Base-by-base conservation (phyloP, 23 tunicate genomes). In the Ascidia mentula region DNA sequence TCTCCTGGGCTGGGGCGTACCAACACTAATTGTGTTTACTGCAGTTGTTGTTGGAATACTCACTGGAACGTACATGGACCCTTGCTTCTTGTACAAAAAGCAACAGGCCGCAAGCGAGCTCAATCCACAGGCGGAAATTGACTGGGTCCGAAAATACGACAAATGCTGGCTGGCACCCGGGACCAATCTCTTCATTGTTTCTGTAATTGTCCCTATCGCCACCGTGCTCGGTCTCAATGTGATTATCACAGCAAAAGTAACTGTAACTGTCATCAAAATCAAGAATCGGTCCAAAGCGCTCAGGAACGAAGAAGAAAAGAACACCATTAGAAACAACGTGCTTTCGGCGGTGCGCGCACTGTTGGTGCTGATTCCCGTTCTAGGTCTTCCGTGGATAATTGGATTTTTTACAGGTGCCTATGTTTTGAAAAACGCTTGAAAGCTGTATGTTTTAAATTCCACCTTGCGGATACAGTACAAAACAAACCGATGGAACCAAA, bases 151-250 rank as follows among this genome's bases (percentile, higher is more conserved):
- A 38, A 40, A 36, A 5, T 81, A 81, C 69, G 77, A 81, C 31
- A 17, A 38, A 38, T 81, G 85, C 77, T 81, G 75, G 70, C 37
- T 81, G 0, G 46, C 38, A 53, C 60, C 69, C 0, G 72, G 22
- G 1, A 32, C 75, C n/a, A 59, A 30, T 2, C 45, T 81, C 15
- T 76, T 76, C n/a, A 5, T 71, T 15, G 40, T 36, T 37, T 36
- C 85, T n/a, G 85, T 61, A 18, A 72, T 81, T 0, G 77, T 81
- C 12, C 85, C 85, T 9, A 39, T 81, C 13, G 59, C 85, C 18
- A 72, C 40, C 7, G 37, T 81, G 37, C 32, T 81, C 37, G 1
- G 26, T n/a, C 36, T 69, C 6, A 81, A 81, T 65, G 32, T 81
- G 12, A 31, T 81, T 20, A 71, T 81, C 38, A 76, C 69, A 37